phyloP scores from a whole-genome alignment of 1,140 invertebrate genomes.

The Drosophila mojavensis region DNA sequence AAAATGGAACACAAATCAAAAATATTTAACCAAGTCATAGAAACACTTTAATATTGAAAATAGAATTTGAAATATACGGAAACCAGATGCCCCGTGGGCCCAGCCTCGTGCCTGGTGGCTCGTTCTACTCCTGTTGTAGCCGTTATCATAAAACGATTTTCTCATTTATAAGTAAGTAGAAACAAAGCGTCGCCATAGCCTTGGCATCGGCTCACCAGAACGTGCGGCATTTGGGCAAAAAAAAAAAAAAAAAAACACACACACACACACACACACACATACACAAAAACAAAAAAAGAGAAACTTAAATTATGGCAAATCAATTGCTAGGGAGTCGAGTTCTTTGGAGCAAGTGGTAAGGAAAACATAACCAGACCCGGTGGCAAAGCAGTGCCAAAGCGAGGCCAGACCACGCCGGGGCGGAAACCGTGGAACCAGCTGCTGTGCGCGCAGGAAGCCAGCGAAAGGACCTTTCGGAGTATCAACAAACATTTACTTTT shows the following conservation, averaged over 20 bases:
- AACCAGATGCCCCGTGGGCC: slow-evolving; percentile 30
- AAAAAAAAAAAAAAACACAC: slow-evolving; percentile 30
- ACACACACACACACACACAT: background rate
- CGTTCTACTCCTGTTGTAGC: slow-evolving; percentile 24
- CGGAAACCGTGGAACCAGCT: slow-evolving; percentile 36
- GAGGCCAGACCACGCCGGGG: background rate
- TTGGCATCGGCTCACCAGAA: slow-evolving; percentile 19
- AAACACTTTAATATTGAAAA: background rate
- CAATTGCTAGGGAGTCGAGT: slow-evolving; percentile 60
- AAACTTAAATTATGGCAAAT: slow-evolving; percentile 83
- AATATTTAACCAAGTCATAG: too few species aligned
- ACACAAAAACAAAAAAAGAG: slow-evolving; percentile 19
- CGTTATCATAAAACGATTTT: slow-evolving; percentile 81
- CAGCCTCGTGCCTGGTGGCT: background rate
- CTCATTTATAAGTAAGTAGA: slow-evolving; percentile 61
- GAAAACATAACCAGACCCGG: slow-evolving; percentile 41
- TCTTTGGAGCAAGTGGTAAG: slow-evolving; percentile 31
- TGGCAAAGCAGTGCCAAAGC: background rate
- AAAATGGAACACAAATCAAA: too few species aligned
- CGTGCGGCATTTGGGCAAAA: slow-evolving; percentile 35
- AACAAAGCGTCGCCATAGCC: slow-evolving; percentile 29
- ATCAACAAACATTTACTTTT: slow-evolving; percentile 52
- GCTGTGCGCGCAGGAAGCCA: slow-evolving; percentile 20
- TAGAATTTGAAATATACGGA: slow-evolving; percentile 19
- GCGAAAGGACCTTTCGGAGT: slow-evolving; percentile 30